phyloP scores from a whole-genome alignment of 2,113 vertebrate genomes.

The Genyomyrus donnyi region DNA sequence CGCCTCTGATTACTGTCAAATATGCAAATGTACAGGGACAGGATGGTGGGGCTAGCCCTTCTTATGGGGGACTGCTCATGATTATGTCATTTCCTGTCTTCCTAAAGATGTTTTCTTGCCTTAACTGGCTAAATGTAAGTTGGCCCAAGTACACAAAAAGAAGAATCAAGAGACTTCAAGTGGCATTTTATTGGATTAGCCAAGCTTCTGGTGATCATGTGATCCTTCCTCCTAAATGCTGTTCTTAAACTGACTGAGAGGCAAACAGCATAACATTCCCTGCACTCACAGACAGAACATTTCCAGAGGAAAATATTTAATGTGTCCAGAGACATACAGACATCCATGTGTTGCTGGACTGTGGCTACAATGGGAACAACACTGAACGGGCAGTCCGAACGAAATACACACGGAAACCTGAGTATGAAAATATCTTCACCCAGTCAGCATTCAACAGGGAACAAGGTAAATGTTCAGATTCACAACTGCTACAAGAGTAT shows the following conservation, averaged over 20 bases:
- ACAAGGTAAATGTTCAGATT: not conserved
- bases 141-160: not conserved
- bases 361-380: not conserved
- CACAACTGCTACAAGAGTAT: not conserved
- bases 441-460: not conserved
- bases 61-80: not conserved
- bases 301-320: not conserved
- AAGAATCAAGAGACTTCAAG: not conserved
- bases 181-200: not conserved
- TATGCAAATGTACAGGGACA: not conserved
- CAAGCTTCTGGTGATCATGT: not conserved
- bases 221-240: not conserved
- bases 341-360: not conserved
- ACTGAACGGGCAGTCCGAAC: not conserved
- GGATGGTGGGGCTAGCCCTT: not conserved
- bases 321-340: not conserved
- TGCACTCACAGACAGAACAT: not conserved
- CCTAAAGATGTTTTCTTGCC: not conserved
- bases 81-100: not conserved
- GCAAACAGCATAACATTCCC: not conserved
- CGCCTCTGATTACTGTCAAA: not conserved
- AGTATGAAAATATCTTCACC: not conserved
- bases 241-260: not conserved
- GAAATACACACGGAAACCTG: not conserved
- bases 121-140: not conserved